Conservation (phyloP, 2,797 vertebrate species). For the Poecilia gillii region DNA sequence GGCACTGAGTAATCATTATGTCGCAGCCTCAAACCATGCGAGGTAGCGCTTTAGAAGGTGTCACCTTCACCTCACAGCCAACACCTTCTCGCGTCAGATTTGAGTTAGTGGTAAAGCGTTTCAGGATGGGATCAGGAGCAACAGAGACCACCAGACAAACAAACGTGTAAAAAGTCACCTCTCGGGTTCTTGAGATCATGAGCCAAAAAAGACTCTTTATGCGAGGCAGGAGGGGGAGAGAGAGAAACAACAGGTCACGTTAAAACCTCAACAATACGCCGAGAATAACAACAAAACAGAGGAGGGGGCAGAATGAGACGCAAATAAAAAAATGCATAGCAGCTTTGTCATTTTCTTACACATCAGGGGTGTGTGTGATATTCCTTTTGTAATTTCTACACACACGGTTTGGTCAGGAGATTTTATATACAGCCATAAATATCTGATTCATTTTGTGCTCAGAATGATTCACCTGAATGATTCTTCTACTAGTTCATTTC, state of each 20-base stretch:
- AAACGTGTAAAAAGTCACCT: conserved; percentile 92
- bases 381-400: background rate
- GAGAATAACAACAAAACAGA: conserved; percentile 39
- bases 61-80: conserved; percentile 17
- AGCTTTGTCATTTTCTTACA: conserved; percentile 72
- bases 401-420: background rate
- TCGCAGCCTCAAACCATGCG: conserved; percentile 61
- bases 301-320: conserved; percentile 14
- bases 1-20: conserved; percentile 22
- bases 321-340: conserved; percentile 24
- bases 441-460: background rate
- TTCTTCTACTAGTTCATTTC: background rate
- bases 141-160: conserved; percentile 74
- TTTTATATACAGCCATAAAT: background rate
- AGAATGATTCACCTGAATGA: background rate
- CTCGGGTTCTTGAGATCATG: conserved; percentile 99
- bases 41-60: conserved; percentile 15
- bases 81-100: conserved; percentile 16
- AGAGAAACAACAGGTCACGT: conserved; percentile 84
- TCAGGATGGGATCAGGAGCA: conserved; percentile 29
- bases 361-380: conserved; percentile 23
- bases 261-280: conserved; percentile 68
- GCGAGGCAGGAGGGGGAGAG: conserved; percentile 74
- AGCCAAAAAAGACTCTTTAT: conserved; percentile 98
- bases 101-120: conserved; percentile 65